phyloP scores from a whole-genome alignment of 2,113 vertebrate genomes.

The Neomonachus schauinslandi region DNA sequence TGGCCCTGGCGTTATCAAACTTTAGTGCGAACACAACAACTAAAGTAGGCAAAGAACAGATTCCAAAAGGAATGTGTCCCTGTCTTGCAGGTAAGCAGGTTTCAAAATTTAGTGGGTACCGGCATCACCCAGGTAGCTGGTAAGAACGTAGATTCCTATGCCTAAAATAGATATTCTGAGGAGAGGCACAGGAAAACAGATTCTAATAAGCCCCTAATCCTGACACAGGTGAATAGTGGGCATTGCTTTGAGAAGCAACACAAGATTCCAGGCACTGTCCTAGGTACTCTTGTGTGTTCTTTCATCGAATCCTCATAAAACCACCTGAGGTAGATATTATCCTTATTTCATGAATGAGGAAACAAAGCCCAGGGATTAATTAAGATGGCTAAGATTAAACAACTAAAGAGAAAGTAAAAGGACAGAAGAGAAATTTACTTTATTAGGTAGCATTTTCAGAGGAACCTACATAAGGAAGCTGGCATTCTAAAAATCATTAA shows the following conservation, averaged over 20 bases:
- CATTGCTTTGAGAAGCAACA: neutral
- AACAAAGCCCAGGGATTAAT: neutral
- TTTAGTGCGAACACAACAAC: neutral
- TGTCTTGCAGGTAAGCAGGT: neutral
- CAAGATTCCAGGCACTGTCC: neutral
- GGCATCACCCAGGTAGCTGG: neutral
- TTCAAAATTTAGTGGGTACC: neutral
- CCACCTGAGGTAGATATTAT: neutral
- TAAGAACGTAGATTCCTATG: neutral
- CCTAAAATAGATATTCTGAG: neutral
- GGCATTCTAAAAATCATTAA: neutral
- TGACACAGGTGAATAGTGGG: neutral
- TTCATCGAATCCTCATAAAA: neutral
- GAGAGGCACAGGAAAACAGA: neutral
- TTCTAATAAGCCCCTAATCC: neutral
- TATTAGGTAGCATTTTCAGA: neutral
- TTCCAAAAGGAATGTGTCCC: neutral
- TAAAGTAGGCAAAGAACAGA: constrained; percentile 16
- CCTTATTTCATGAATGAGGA: neutral
- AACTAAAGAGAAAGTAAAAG: neutral
- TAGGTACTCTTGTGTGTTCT: neutral
- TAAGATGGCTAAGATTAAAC: neutral
- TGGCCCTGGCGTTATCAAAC: neutral
- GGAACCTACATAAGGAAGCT: neutral
- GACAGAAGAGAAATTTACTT: neutral